These are phyloP conservation scores for Drosophila nigricruria DNA, from an alignment of 2,888 invertebrate genomes.

Conservation along the genomic window DNA sequence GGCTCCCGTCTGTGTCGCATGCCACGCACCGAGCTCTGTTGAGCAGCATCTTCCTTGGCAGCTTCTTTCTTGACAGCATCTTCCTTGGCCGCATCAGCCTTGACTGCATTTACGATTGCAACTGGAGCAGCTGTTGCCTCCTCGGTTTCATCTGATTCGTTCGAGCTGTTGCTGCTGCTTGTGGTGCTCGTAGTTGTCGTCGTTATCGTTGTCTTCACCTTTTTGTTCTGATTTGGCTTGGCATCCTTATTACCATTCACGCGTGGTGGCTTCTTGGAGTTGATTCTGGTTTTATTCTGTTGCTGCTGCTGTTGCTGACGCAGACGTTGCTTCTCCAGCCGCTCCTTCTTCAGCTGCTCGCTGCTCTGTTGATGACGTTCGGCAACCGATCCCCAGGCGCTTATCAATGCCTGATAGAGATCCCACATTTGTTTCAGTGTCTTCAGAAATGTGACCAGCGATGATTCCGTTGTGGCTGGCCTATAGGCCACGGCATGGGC, in stretches of 20 bases:
- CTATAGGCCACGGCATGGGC: constrained; percentile 14
- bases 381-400: constrained; percentile 80
- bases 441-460: constrained; percentile 71
- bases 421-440: constrained; percentile 82
- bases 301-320: constrained; percentile 69
- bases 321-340: constrained; percentile 61
- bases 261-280: constrained; percentile 76
- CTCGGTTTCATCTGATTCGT: constrained; percentile 19
- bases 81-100: constrained; percentile 39
- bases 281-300: constrained; percentile 67
- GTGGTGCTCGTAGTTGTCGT: constrained; percentile 46
- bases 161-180: constrained; percentile 18
- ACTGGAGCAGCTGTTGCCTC: constrained; percentile 22
- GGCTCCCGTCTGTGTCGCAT: constrained; percentile 61
- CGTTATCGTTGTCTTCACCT: constrained; percentile 39
- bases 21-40: constrained; percentile 34
- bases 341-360: constrained; percentile 60
- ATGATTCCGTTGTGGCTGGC: constrained; percentile 47
- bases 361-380: constrained; percentile 64
- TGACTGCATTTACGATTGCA: constrained; percentile 36
- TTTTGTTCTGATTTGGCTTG: constrained; percentile 47
- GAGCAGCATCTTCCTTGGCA: constrained; percentile 37
- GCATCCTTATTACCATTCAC: constrained; percentile 54
- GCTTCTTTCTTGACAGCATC: constrained; percentile 31
- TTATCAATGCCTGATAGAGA: constrained; percentile 79